Evolutionary conservation across 2,113 vertebrate genomes (phyloP).

Genomic region (Manacus vitellinus): DNA sequence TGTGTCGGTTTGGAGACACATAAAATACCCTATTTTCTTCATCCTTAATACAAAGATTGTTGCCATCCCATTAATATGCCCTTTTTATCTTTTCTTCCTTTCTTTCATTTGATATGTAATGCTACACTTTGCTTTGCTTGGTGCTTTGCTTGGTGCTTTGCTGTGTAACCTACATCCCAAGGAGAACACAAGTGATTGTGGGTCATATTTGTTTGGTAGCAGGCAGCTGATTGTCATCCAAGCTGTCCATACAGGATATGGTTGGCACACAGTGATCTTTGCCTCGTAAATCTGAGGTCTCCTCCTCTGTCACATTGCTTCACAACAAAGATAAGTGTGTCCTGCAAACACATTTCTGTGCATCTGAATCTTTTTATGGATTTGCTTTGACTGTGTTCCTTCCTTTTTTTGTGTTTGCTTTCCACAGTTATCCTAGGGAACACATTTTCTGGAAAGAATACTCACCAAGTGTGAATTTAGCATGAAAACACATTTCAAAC

Average conservation of each 20-base stretch:
- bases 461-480: slow-evolving; percentile 56
- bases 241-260: background rate
- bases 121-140: background rate
- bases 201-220: background rate
- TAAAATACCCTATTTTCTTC: background rate
- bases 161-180: background rate
- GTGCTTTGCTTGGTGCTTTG: background rate
- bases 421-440: slow-evolving; percentile 50
- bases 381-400: slow-evolving; percentile 39
- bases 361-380: slow-evolving; percentile 17
- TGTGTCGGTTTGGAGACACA: background rate
- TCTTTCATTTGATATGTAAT: background rate
- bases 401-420: slow-evolving; percentile 40
- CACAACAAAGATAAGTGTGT: background rate
- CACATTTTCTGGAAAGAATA: slow-evolving; percentile 50
- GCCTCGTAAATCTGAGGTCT: background rate
- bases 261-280: background rate
- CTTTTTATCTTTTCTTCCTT: background rate
- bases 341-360: slow-evolving; percentile 25
- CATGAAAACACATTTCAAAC: slow-evolving; percentile 56
- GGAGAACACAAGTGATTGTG: background rate
- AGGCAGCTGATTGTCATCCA: background rate
- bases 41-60: background rate
- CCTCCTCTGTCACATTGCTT: background rate
- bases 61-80: background rate